These are phyloP conservation scores for Nyctibius grandis DNA, from an alignment of 2,797 vertebrate genomes.

Conservation along the genomic window DNA sequence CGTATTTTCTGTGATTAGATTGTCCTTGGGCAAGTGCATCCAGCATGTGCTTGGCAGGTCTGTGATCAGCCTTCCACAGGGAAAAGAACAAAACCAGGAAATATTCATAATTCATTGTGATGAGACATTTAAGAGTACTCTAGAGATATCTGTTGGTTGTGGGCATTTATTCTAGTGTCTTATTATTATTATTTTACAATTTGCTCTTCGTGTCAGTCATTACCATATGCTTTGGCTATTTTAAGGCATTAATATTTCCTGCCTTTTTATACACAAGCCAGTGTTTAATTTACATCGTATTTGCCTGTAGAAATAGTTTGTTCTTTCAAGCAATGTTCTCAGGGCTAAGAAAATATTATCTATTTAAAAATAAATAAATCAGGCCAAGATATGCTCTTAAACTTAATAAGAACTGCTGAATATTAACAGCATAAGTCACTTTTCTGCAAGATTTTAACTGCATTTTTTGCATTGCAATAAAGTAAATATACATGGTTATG, in stretches of 20 bases:
- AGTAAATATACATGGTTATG: background rate
- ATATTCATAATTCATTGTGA: constrained; percentile 49
- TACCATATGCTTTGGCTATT: background rate
- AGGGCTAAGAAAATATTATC: background rate
- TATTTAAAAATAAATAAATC: background rate
- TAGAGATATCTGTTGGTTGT: background rate
- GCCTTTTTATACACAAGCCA: background rate
- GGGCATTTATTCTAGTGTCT: background rate
- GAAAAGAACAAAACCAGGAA: constrained; percentile 34
- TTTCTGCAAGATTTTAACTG: background rate
- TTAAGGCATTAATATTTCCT: background rate
- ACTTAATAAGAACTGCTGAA: background rate
- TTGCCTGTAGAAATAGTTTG: background rate
- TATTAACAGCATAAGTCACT: background rate
- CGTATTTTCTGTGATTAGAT: constrained; percentile 46
- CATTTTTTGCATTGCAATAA: background rate
- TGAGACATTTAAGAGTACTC: constrained; percentile 29
- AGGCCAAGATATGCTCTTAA: background rate
- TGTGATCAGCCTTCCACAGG: constrained; percentile 20
- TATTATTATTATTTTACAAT: background rate
- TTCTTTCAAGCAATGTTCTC: background rate
- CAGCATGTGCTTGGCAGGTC: constrained; percentile 4
- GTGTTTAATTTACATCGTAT: background rate
- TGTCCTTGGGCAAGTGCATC: constrained; percentile 56
- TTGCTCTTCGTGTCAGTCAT: background rate